Conservation (phyloP, 1,140 invertebrate genomes). For the Lepidurus arcticus region DNA sequence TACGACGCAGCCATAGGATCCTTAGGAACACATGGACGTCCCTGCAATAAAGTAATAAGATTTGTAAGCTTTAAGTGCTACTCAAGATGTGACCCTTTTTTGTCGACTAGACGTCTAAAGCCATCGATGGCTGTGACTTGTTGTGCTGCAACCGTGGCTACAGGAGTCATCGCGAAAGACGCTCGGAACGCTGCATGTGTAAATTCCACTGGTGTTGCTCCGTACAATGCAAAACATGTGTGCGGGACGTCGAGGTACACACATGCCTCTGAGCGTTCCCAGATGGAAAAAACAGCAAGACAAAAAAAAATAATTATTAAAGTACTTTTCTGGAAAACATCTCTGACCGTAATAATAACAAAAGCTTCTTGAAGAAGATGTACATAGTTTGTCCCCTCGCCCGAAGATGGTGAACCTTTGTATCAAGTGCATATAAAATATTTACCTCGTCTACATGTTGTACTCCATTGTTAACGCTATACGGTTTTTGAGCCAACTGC, state of each 20-base stretch:
- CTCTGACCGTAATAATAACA: not conserved
- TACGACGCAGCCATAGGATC: constrained; percentile 33
- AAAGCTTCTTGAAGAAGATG: not conserved
- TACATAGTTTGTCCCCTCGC: not conserved
- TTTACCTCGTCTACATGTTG: not conserved
- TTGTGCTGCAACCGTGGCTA: constrained; percentile 83
- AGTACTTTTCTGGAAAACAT: not conserved
- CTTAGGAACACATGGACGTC: constrained; percentile 36
- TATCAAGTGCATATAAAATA: not conserved
- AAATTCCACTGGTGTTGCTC: constrained; percentile 87
- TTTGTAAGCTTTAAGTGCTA: not conserved
- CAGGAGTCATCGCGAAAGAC: constrained; percentile 59
- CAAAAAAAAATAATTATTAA: not conserved
- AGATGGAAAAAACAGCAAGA: not conserved
- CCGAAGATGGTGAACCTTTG: not conserved
- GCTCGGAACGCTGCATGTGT: constrained; percentile 73
- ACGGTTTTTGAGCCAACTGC: not conserved
- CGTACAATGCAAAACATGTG: constrained; percentile 78
- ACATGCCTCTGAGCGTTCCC: constrained; percentile 48
- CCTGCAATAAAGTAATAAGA: constrained; percentile 35
- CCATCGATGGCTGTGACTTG: constrained; percentile 70
- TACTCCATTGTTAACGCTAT: not conserved
- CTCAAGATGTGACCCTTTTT: not conserved
- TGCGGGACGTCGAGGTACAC: constrained; percentile 58
- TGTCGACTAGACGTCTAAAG: constrained; percentile 51